Conservation (phyloP, 2,888 invertebrate genomes). For the Timema podura region DNA sequence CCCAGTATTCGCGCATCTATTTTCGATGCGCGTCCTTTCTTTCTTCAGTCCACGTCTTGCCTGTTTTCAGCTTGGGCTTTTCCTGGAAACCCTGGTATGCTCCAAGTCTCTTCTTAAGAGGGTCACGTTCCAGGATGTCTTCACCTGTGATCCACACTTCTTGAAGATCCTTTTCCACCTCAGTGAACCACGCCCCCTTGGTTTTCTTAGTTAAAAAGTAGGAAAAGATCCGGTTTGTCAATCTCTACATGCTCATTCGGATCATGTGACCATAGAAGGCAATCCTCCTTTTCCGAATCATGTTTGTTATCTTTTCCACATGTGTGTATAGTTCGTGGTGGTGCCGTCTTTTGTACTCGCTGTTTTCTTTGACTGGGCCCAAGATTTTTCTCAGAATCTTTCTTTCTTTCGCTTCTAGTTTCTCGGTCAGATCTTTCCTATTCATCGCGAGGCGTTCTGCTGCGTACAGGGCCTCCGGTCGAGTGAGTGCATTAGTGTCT, state of each 20-base stretch:
- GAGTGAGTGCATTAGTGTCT: conserved; percentile 6
- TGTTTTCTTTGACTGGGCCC: not conserved
- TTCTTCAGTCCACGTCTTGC: not conserved
- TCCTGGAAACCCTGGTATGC: not conserved
- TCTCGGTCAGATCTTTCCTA: conserved; percentile 15
- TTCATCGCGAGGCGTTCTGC: conserved; percentile 10
- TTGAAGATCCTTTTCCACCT: not conserved
- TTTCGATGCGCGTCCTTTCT: not conserved
- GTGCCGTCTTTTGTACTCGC: not conserved
- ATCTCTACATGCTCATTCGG: not conserved
- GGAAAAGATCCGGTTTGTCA: not conserved
- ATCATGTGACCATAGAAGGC: not conserved
- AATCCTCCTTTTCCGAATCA: not conserved
- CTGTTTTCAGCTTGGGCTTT: conserved; percentile 9
- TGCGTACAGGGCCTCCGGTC: conserved; percentile 15
- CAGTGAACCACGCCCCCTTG: conserved; percentile 1
- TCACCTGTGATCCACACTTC: conserved; percentile 12
- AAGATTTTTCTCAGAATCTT: conserved; percentile 15
- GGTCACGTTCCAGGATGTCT: not conserved
- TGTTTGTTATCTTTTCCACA: not conserved
- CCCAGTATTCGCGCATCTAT: not conserved
- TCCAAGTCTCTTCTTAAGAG: conserved; percentile 11
- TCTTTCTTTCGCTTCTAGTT: conserved; percentile 16
- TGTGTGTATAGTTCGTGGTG: not conserved
- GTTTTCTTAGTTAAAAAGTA: not conserved